Evolutionary conservation across 2,113 vertebrate species (phyloP).

Genomic region (Vimba vimba): DNA sequence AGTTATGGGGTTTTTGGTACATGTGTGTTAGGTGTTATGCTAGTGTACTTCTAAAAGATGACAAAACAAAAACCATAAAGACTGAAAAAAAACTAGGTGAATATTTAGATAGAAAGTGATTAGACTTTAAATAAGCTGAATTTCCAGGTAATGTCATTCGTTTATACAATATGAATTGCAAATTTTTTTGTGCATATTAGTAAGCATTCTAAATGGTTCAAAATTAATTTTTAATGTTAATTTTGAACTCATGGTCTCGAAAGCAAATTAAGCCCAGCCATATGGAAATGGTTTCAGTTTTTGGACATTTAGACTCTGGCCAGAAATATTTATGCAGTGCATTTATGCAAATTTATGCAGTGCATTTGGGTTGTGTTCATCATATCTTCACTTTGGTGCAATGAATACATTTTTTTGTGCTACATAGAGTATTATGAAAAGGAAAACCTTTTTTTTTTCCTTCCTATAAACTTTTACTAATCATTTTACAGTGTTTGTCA

Average conservation of each 20-base stretch:
- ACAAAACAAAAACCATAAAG: background rate
- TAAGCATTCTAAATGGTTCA: background rate
- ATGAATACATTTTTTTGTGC: background rate
- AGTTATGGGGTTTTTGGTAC: too few relatives aligned
- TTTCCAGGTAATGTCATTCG: background rate
- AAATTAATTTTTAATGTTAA: background rate
- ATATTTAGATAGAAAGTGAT: background rate
- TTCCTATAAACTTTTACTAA: background rate
- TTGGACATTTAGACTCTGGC: background rate
- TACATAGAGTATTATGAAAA: background rate
- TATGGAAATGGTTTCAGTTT: slow-evolving; percentile 8
- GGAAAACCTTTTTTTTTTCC: too few relatives aligned
- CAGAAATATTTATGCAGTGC: background rate
- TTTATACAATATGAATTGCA: background rate
- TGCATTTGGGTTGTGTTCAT: background rate
- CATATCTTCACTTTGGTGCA: background rate
- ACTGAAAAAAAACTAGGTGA: background rate
- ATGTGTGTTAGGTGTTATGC: background rate
- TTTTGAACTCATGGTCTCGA: background rate
- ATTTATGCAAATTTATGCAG: slow-evolving; percentile 2
- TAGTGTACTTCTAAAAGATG: background rate
- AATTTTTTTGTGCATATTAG: background rate
- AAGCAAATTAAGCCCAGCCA: background rate
- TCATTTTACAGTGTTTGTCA: background rate
- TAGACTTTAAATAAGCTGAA: background rate